These are phyloP conservation scores for Drosophila ercepeae DNA, from an alignment of 1,140 invertebrate genomes.

Conservation along the genomic window DNA sequence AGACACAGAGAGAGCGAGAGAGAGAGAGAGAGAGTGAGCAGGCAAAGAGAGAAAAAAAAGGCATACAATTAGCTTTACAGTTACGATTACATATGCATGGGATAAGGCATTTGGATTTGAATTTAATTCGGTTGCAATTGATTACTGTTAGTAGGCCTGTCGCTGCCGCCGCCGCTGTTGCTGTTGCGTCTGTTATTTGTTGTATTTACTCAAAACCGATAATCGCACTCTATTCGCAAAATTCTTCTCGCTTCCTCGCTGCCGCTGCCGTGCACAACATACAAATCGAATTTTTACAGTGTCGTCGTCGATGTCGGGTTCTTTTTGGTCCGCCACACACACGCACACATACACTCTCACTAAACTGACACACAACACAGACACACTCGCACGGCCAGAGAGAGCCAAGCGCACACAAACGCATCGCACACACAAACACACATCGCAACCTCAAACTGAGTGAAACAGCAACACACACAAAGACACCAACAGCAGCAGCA, in stretches of 20 bases:
- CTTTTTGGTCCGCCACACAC: slow-evolving; percentile 70
- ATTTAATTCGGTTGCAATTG: slow-evolving; percentile 30
- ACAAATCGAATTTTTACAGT: slow-evolving; percentile 76
- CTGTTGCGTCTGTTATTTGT: slow-evolving; percentile 45
- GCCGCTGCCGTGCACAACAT: slow-evolving; percentile 53
- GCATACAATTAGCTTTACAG: slow-evolving; percentile 75
- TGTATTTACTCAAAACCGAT: slow-evolving; percentile 61
- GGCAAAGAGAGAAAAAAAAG: slow-evolving; percentile 3
- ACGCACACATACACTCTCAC: slow-evolving; percentile 42
- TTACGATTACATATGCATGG: slow-evolving; percentile 57
- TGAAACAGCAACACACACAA: slow-evolving; percentile 9
- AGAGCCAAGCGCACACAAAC: slow-evolving; percentile 34
- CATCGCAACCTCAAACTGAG: slow-evolving; percentile 3
- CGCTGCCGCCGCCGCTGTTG: slow-evolving; percentile 2
- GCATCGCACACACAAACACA: slow-evolving; percentile 20
- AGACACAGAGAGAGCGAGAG: slow-evolving; percentile 23
- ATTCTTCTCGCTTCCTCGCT: slow-evolving; percentile 52
- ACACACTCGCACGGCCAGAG: slow-evolving; percentile 28
- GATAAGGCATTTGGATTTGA: slow-evolving; percentile 18
- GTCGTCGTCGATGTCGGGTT: slow-evolving; percentile 68
- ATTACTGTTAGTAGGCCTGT: slow-evolving; percentile 65
- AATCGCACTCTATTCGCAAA: slow-evolving; percentile 70
- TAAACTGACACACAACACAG: too few relatives aligned
- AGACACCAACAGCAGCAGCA: slow-evolving; percentile 33
- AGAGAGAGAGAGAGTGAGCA: slow-evolving; percentile 15